Evolutionary conservation across 2,113 vertebrate genomes (phyloP).

Genomic region (Colistium nudipinnis): DNA sequence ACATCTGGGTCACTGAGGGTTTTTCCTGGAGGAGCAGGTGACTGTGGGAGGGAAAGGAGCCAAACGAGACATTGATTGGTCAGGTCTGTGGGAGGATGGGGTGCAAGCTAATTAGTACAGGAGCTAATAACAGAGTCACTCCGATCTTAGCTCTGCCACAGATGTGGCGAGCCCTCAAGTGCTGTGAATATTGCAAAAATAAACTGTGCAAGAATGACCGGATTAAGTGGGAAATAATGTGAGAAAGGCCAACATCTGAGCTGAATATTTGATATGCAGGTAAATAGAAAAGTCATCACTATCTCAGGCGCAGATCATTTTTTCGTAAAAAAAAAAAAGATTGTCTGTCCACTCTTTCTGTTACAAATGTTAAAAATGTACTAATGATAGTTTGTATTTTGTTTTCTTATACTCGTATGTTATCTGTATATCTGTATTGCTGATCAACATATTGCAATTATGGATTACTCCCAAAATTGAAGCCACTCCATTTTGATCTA

Average conservation of each 20-base stretch:
- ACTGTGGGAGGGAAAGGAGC: constrained; percentile 15
- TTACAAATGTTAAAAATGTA: too few species aligned
- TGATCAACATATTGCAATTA: too few species aligned
- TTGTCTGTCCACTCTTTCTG: too few species aligned
- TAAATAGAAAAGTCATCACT: not conserved
- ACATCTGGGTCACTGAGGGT: constrained; percentile 21
- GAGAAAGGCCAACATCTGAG: not conserved
- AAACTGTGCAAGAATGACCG: not conserved
- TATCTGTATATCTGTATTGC: too few species aligned
- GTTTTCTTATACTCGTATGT: too few species aligned
- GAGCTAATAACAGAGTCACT: constrained; percentile 10
- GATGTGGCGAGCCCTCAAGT: not conserved
- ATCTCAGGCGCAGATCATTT: not conserved
- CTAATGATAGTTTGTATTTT: too few species aligned
- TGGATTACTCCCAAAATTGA: too few species aligned
- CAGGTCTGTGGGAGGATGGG: not conserved
- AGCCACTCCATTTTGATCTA: too few species aligned
- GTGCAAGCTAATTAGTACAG: constrained; percentile 10
- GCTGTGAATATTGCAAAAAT: not conserved
- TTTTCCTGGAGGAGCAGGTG: constrained; percentile 15
- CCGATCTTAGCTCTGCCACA: not conserved
- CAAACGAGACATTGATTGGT: constrained; percentile 19
- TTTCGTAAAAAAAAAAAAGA: not conserved
- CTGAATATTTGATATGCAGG: not conserved
- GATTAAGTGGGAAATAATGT: not conserved